Base-by-base conservation (phyloP, 1,140 invertebrate species). In the Phenacoccus solenopsis region DNA sequence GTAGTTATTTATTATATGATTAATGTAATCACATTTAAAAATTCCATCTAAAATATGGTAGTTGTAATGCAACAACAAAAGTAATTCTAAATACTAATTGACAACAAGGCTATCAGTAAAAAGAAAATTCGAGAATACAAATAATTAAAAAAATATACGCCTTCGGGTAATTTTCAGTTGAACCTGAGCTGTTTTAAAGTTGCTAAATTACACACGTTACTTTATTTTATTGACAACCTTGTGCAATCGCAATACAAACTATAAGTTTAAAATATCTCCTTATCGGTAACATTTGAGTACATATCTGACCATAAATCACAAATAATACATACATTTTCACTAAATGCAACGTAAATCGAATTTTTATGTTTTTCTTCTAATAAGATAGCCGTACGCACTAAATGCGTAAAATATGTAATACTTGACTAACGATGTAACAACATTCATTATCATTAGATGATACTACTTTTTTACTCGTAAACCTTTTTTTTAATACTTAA, bases 1-100 rank as follows among this genome's bases (percentile, higher is more conserved):
- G n/a, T n/a, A n/a, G n/a, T n/a, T n/a, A n/a, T 49, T 49, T 49
- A 49, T 49, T 49, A n/a, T n/a, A 49, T 49, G 38, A 49, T 49
- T 49, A 49, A 49, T 49, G 20, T 49, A 49, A 49, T 49, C 38
- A 49, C 38, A n/a, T 49, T 49, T 49, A 49, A 49, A 49, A 49
- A 49, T 49, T 49, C 38, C 38, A 49, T 49, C 38, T 49, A 49
- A 49, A 32, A 32, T 49, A 9, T 49, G 38, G 38, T 49, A 49
- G 16, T 16, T n/a, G 20, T 49, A 49, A 49, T 49, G 38, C 16
- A 49, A 49, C 38, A 49, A 49, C 38, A 16, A 49, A 49, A 49
- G 20, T 49, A 49, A 49, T 49, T 49, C 38, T 49, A 49, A 49
- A 49, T 49, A 9, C 38, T 49, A 49, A 49, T 49, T 49, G 38